These are phyloP conservation scores for Rhagoletis pomonella DNA, from an alignment of 1,140 invertebrate genomes.

Conservation along the genomic window DNA sequence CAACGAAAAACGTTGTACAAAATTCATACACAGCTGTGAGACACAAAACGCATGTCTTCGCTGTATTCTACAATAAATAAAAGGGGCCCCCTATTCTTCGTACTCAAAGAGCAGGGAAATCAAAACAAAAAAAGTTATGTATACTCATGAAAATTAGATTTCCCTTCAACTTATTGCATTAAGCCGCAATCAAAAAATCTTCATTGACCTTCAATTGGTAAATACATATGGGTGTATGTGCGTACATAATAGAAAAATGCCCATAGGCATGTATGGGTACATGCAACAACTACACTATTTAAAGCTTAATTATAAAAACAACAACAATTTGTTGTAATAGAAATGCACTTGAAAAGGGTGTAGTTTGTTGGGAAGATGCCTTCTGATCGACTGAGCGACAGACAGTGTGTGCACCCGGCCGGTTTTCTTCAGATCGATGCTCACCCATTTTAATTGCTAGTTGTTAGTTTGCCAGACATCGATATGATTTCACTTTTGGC, in stretches of 20 bases:
- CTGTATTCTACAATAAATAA: neutral
- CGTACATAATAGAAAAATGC: neutral
- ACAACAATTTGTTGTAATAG: constrained; percentile 7
- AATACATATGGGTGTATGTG: neutral
- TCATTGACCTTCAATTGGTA: constrained; percentile 39
- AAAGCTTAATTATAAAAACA: neutral
- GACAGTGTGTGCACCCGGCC: neutral
- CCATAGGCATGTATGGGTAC: neutral
- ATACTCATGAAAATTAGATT: constrained; percentile 18
- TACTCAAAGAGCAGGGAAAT: neutral
- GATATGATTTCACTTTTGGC: neutral
- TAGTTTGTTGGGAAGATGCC: neutral
- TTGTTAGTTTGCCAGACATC: neutral
- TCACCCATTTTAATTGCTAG: neutral
- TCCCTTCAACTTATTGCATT: constrained; percentile 41
- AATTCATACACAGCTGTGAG: too few species aligned
- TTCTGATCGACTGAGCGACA: neutral
- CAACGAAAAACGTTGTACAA: neutral
- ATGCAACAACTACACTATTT: neutral
- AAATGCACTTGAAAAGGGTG: constrained; percentile 35
- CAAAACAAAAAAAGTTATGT: neutral
- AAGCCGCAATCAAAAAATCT: constrained; percentile 26
- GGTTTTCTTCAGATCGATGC: neutral
- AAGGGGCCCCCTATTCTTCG: neutral
- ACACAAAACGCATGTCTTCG: neutral